Evolutionary conservation across 2,888 invertebrate genomes (phyloP).

Genomic region (Anarsia innoxiella): DNA sequence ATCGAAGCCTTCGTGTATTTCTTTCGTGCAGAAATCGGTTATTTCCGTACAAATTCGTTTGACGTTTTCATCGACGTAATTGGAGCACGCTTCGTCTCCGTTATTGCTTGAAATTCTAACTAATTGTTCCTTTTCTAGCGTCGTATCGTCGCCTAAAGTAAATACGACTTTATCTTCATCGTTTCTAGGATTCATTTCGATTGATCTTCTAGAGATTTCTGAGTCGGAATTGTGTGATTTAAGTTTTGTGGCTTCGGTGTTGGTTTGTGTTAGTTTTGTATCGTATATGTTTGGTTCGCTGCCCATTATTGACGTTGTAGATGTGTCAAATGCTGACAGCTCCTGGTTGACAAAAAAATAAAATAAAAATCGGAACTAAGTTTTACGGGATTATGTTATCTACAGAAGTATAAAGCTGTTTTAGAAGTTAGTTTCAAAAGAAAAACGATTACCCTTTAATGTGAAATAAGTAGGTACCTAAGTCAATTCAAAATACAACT

Average conservation of each 20-base stretch:
- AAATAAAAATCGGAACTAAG: not conserved
- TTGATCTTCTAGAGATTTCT: conserved; percentile 42
- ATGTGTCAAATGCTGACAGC: conserved; percentile 45
- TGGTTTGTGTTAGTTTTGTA: conserved; percentile 39
- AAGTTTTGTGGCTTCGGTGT: conserved; percentile 23
- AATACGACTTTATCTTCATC: conserved; percentile 44
- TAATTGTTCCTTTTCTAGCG: conserved; percentile 30
- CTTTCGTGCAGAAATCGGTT: conserved; percentile 39
- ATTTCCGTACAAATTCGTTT: conserved; percentile 58
- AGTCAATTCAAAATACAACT: too few relatives aligned
- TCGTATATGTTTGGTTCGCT: conserved; percentile 68
- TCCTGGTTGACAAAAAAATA: conserved; percentile 41
- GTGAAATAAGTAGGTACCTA: too few relatives aligned
- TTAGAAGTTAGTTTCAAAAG: too few relatives aligned
- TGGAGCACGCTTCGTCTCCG: conserved; percentile 36
- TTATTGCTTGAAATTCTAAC: conserved; percentile 60
- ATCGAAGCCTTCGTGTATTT: conserved; percentile 30
- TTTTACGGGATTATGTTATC: not conserved
- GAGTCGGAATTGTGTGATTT: conserved; percentile 58
- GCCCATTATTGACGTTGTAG: conserved; percentile 65
- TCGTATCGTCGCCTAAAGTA: conserved; percentile 44
- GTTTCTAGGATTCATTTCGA: conserved; percentile 11
- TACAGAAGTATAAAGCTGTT: too few relatives aligned
- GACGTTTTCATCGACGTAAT: conserved; percentile 42
- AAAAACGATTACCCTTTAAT: too few relatives aligned